Evolutionary conservation across 2,888 invertebrate genomes (phyloP).

Genomic region (Malthinus seriepunctatus): DNA sequence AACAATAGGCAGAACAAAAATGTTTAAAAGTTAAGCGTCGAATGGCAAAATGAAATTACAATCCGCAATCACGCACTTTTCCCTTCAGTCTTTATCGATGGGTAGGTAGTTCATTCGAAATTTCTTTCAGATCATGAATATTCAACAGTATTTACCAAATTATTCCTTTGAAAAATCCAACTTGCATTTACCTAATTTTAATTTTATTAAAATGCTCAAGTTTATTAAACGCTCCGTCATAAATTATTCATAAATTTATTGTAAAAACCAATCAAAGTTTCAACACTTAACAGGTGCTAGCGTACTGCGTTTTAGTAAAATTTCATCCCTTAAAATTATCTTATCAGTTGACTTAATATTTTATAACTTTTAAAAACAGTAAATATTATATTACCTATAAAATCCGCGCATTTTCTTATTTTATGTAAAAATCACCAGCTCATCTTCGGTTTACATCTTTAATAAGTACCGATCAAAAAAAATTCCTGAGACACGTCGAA

Average conservation of each 20-base stretch:
- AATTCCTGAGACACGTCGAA: no score
- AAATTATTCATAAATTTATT: conserved; percentile 5
- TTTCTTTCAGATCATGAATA: conserved; percentile 3
- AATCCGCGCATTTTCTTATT: no score
- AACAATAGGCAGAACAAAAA: conserved; percentile 2
- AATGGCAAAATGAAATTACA: background rate
- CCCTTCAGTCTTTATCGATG: background rate
- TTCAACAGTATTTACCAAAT: conserved; percentile 4
- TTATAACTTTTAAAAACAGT: no score
- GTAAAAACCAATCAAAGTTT: conserved; percentile 2
- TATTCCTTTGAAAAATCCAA: conserved; percentile 4
- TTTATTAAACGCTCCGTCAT: conserved; percentile 4
- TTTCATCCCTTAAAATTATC: background rate
- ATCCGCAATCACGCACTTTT: conserved; percentile 2
- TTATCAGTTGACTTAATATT: no score
- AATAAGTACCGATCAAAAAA: no score
- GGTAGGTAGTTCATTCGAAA: background rate
- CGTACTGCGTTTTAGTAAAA: background rate
- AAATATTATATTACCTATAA: no score
- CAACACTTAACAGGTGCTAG: background rate
- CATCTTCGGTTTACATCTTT: no score
- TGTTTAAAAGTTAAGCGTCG: background rate
- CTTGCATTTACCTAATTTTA: conserved; percentile 4
- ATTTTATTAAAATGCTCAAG: conserved; percentile 3
- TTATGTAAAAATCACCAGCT: no score